Percentiles rank a stretch among this genome's conserved stretches.
Evolutionary conservation across 2,797 vertebrate species (phyloP).

Genomic region (Tarsius wallacei): DNA sequence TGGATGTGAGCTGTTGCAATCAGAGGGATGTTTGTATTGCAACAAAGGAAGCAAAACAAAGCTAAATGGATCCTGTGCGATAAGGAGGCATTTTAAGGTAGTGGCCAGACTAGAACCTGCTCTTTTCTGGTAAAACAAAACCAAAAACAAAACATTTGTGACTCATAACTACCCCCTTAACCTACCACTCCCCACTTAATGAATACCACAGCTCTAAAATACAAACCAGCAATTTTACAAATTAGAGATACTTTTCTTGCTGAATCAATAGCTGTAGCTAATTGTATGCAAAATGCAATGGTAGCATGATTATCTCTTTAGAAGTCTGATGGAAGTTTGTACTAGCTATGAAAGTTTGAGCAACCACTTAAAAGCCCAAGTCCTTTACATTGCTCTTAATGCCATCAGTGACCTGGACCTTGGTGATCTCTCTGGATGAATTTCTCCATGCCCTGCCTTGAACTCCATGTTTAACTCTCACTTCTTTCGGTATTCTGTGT

Average conservation of each 20-base stretch:
- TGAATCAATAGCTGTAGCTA: neutral
- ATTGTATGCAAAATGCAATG: neutral
- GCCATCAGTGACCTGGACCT: neutral
- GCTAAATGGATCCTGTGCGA: neutral
- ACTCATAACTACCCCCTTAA: neutral
- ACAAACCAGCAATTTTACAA: neutral
- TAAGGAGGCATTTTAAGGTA: neutral
- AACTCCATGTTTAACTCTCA: neutral
- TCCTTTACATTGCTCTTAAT: neutral
- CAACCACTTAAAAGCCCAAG: neutral
- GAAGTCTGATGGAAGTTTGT: neutral
- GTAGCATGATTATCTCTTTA: neutral
- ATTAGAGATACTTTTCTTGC: neutral
- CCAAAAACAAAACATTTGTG: neutral
- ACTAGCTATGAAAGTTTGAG: neutral
- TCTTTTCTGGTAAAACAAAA: neutral
- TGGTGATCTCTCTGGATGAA: neutral
- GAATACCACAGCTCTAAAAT: neutral
- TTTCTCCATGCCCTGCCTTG: neutral
- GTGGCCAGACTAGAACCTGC: neutral
- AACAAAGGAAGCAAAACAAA: constrained; percentile 62
- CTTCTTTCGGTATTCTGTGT: neutral
- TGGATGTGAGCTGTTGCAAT: neutral
- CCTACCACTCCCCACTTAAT: neutral
- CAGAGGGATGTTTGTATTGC: constrained; percentile 28